Conservation (phyloP, 2,797 vertebrate genomes). For the Valencia hispanica region DNA sequence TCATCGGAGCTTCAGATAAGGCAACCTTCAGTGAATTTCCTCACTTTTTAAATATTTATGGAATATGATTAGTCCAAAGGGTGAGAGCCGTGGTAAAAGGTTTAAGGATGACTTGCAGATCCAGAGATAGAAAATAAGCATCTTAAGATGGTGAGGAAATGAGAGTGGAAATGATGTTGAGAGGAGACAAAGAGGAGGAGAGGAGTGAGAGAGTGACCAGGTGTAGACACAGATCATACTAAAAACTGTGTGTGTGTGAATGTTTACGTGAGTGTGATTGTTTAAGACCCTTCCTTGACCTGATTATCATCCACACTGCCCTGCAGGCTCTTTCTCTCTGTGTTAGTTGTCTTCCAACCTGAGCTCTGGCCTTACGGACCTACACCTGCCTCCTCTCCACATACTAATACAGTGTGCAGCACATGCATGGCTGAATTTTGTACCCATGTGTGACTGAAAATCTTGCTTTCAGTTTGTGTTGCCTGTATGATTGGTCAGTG, state of each 20-base stretch:
- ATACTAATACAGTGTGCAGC: not conserved
- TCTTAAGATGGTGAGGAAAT: conserved; percentile 62
- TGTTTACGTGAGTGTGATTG: conserved; percentile 19
- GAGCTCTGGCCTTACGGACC: conserved; percentile 1
- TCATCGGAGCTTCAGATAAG: conserved; percentile 73
- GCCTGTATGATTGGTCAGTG: not conserved
- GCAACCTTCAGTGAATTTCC: conserved; percentile 74
- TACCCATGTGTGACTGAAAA: conserved; percentile 8
- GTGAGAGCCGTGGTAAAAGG: conserved; percentile 71
- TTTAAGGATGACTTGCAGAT: conserved; percentile 77
- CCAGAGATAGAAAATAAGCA: conserved; percentile 71
- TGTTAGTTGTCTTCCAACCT: not conserved
- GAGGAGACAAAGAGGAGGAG: conserved; percentile 9
- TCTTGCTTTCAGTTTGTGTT: not conserved
- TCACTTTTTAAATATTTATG: conserved; percentile 78
- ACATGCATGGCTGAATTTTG: not conserved
- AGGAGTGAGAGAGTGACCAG: conserved; percentile 39
- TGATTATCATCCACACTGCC: not conserved
- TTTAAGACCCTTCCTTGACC: not conserved
- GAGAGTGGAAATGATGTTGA: conserved; percentile 38
- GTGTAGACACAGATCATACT: conserved; percentile 22
- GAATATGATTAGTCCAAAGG: conserved; percentile 73
- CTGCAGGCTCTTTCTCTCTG: conserved; percentile 1
- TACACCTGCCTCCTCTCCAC: conserved; percentile 4
- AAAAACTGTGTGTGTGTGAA: conserved; percentile 2